Conservation (phyloP, 2,888 invertebrate species). For the Eristalinus aeneus region DNA sequence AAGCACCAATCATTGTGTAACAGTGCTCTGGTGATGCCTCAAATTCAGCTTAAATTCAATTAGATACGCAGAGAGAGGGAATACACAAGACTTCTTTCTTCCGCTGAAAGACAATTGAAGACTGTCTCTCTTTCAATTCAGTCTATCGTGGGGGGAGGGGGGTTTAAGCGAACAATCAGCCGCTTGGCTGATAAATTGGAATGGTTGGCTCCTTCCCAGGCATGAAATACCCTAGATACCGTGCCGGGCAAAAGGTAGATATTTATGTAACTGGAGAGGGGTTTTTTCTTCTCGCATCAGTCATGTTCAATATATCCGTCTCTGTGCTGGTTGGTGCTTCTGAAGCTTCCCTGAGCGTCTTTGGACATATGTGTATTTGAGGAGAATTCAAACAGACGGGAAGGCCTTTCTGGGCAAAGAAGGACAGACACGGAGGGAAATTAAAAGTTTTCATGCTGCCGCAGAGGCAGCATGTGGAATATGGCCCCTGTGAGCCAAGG, state of each 20-base stretch:
- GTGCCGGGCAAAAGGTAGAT: conserved; percentile 5
- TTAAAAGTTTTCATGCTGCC: background rate
- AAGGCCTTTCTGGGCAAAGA: too few relatives aligned
- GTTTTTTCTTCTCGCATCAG: background rate
- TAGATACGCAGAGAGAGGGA: conserved; percentile 14
- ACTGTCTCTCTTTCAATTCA: conserved; percentile 34
- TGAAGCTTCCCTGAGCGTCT: conserved; percentile 2
- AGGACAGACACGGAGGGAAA: too few relatives aligned
- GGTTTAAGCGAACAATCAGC: background rate
- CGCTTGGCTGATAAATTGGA: too few relatives aligned
- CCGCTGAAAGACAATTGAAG: conserved; percentile 29
- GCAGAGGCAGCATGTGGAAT: too few relatives aligned
- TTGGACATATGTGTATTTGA: background rate
- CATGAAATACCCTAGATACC: conserved; percentile 21
- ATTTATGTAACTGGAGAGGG: background rate
- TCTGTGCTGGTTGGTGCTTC: background rate
- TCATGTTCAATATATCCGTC: conserved; percentile 7
- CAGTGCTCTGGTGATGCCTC: background rate
- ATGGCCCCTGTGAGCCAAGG: too few relatives aligned
- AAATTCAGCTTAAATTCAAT: conserved; percentile 52
- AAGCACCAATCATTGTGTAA: background rate
- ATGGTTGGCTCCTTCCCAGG: background rate
- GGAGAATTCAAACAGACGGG: background rate
- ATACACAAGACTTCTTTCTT: conserved; percentile 6
- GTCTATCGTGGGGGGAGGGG: background rate